Percentiles rank a stretch among this genome's conserved stretches.
These are phyloP conservation scores for Tenualosa ilisha DNA, from an alignment of 2,797 vertebrate genomes.

Conservation along the genomic window DNA sequence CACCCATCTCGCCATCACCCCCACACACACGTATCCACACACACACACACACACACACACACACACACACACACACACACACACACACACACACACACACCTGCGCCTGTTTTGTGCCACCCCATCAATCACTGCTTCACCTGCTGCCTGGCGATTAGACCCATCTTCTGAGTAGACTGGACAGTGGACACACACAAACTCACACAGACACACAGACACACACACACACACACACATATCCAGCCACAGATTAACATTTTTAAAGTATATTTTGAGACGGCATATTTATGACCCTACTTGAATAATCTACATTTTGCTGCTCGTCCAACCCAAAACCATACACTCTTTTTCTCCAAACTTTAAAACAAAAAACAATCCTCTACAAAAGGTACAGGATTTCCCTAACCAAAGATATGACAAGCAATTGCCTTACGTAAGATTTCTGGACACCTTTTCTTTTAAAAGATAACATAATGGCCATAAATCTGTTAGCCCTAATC, in stretches of 20 bases:
- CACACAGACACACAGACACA: not conserved
- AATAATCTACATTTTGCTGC: not conserved
- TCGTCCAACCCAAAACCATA: not conserved
- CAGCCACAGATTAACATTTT: not conserved
- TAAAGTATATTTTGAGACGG: not conserved
- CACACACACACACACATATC: not conserved
- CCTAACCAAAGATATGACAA: not conserved
- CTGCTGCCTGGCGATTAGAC: not conserved
- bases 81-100: not conserved
- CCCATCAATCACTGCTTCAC: conserved; percentile 10
- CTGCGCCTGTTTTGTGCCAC: not conserved
- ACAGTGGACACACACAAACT: not conserved
- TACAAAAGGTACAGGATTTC: not conserved
- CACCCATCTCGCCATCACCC: not conserved
- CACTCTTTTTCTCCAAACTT: not conserved
- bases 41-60: not conserved
- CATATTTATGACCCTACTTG: not conserved
- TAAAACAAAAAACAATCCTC: not conserved
- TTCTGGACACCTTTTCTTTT: not conserved
- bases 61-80: too few species aligned
- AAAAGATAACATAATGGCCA: not conserved
- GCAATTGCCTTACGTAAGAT: not conserved
- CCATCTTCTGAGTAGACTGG: not conserved
- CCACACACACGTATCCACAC: too few species aligned
- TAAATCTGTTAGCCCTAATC: not conserved